These are phyloP conservation scores for Gymnarchus niloticus DNA, from an alignment of 2,113 vertebrate species.

Conservation along the genomic window DNA sequence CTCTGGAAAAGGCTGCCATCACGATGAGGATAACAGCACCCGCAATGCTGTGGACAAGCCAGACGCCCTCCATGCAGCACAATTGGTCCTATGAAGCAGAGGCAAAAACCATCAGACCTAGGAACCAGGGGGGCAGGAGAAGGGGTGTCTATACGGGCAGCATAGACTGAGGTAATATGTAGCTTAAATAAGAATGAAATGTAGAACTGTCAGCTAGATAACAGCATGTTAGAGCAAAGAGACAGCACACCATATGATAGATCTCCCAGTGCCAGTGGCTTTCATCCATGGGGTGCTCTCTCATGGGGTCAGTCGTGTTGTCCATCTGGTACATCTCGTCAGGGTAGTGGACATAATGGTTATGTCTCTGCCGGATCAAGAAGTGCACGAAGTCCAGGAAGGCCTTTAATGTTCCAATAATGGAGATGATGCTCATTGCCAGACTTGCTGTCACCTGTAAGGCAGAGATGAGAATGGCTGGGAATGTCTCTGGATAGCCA, in stretches of 20 bases:
- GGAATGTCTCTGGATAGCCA: neutral
- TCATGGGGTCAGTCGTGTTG: neutral
- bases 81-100: neutral
- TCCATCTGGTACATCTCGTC: neutral
- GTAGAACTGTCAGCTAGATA: neutral
- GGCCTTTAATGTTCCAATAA: neutral
- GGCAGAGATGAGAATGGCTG: neutral
- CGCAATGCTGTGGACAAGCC: slow-evolving; percentile 9
- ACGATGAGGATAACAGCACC: slow-evolving; percentile 11
- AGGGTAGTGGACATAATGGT: neutral
- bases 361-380: neutral
- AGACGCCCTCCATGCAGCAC: neutral
- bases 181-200: no score
- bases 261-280: no score
- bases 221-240: neutral
- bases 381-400: neutral
- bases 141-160: no score
- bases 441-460: neutral
- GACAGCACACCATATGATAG: neutral
- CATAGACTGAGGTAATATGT: no score
- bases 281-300: neutral
- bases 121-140: neutral
- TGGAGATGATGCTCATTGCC: neutral
- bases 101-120: neutral
- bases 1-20: slow-evolving; percentile 22